Conservation (phyloP, 2,888 invertebrate genomes). For the Baronia brevicornis region DNA sequence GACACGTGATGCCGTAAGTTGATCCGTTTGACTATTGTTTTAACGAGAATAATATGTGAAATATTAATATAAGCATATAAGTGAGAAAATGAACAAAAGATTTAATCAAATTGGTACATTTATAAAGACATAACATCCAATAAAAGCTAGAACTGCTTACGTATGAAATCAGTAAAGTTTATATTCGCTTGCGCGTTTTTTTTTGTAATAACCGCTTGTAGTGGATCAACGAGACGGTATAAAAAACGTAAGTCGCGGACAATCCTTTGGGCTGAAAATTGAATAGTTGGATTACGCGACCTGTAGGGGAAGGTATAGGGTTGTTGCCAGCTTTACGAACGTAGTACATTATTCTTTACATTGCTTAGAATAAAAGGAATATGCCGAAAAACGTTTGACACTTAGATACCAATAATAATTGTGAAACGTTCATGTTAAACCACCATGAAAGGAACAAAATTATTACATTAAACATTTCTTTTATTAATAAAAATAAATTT, state of each 20-base stretch:
- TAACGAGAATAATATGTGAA: too few relatives aligned
- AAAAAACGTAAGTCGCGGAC: slow-evolving; percentile 61
- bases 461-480: too few relatives aligned
- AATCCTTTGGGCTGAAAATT: slow-evolving; percentile 70
- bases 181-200: slow-evolving; percentile 7
- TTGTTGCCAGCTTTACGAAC: slow-evolving; percentile 18
- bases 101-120: too few relatives aligned
- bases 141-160: neutral
- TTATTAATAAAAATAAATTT: too few relatives aligned
- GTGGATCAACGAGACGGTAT: slow-evolving; percentile 43
- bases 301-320: slow-evolving; percentile 39
- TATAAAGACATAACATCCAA: neutral
- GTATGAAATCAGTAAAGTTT: neutral
- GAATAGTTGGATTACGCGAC: slow-evolving; percentile 71
- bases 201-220: slow-evolving; percentile 53
- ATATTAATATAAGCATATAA: too few relatives aligned
- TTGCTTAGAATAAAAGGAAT: neutral
- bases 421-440: too few relatives aligned
- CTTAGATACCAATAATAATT: too few relatives aligned
- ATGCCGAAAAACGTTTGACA: too few relatives aligned
- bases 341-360: neutral
- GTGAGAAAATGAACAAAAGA: too few relatives aligned
- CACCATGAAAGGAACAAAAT: too few relatives aligned
- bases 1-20: too few relatives aligned
- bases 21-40: too few relatives aligned